Evolutionary conservation across 2,797 vertebrate species (phyloP), one percentile per base, ranked within the genome.

Genomic region (Gymnodraco acuticeps): DNA sequence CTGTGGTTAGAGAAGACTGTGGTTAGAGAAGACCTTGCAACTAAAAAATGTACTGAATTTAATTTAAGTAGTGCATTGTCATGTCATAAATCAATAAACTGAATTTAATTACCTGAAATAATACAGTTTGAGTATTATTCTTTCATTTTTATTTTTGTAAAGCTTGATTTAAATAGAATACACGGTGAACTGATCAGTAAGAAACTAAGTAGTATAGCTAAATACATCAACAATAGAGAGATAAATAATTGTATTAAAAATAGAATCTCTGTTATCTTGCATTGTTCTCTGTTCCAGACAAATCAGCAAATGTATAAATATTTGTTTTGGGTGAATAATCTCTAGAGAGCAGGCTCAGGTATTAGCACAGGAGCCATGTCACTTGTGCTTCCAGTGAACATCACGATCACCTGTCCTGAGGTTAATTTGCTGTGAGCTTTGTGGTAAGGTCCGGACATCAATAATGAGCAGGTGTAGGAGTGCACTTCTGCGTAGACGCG

Each of bases 391-490:
- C 61, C 73, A 51, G 58, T 60, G 43, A 77, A 65, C 80, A 67
- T 79, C 80, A 47, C 71, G 70, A 89, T 93, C 92, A 94, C 89
- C 90, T 92, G 90, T 87, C 83, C 82, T 71, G 80, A 84, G 87
- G 77, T 86, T 93, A 93, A 93, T 93, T 93, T 90, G 81, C 81
- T 84, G 85, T 88, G 86, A 88, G 93, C 83, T 89, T 93, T 91
- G 93, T 81, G 93, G 93, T 94, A 61, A 89, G 76, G 77, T 87
- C 81, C 81, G 83, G 88, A 91, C 94, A 95, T 94, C 90, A 93
- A 92, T 95, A 95, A 95, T 95, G 95, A 95, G 95, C 93, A 94
- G 93, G 92, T 94, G 93, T 87, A 93, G 91, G 90, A 93, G 94
- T 92, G 93, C 89, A 87, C 94, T 94, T 90, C 93, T 84, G 86